Conservation (phyloP, 2,113 vertebrate species). For the Myiozetetes cayanensis region DNA sequence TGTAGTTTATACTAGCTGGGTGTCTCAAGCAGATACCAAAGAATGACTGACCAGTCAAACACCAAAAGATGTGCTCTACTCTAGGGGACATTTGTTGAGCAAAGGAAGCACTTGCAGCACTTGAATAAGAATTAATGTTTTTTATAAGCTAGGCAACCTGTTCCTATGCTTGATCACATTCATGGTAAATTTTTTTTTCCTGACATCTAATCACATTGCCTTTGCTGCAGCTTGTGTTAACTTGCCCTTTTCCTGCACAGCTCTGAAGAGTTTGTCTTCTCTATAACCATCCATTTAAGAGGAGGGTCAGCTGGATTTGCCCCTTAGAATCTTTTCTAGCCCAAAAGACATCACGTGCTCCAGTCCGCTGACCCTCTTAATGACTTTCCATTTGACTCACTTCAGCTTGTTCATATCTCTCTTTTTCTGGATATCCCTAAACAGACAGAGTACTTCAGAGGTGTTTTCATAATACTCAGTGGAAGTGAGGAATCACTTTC, state of each 20-base stretch:
- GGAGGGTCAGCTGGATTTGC: background rate
- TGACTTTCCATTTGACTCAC: background rate
- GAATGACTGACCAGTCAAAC: background rate
- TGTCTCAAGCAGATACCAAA: background rate
- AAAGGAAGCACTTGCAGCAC: background rate
- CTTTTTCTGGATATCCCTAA: background rate
- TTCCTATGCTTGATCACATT: background rate
- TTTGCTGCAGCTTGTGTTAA: background rate
- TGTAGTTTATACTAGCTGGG: background rate
- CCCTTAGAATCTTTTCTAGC: background rate
- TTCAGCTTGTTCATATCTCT: background rate
- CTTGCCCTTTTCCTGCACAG: background rate
- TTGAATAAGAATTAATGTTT: background rate
- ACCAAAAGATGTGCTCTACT: background rate
- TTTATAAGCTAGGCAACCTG: background rate
- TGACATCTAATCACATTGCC: background rate
- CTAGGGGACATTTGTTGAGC: background rate
- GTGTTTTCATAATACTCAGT: background rate
- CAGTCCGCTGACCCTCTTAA: background rate
- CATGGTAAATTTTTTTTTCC: background rate
- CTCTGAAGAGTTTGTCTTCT: background rate
- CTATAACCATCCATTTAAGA: background rate
- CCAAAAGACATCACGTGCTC: background rate
- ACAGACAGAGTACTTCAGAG: background rate
- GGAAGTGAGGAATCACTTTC: background rate